Evolutionary conservation across 2,888 invertebrate genomes (phyloP), one percentile per base, ranked within the genome.

Genomic region (Clanis bilineata): DNA sequence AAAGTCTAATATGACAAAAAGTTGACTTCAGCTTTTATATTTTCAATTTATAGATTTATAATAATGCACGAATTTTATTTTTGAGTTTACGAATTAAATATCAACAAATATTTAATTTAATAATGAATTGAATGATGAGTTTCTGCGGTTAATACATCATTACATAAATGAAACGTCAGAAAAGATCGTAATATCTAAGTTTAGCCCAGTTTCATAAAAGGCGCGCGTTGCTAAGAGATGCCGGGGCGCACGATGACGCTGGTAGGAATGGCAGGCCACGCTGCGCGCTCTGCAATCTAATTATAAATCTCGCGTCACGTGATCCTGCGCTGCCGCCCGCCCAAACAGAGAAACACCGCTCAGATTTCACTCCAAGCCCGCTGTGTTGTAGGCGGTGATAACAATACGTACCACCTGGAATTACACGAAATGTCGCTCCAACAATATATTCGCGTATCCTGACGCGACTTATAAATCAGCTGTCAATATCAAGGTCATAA

Each of bases 331-430:
- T 76, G 80, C 85, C 88, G 86, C 87, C 91, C 91, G 91, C 90
- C 91, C 92, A 92, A 91, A 92, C 90, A 85, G 86, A 92, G 91
- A 90, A 90, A 91, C 88, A 81, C 88, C 83, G 72, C 90, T 92
- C 91, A 75, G 79, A 88, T 92, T 92, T 90, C 91, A 91, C 76
- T 84, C 82, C 82, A 80, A 68, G 73, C 77, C 65, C 69, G 69
- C 64, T 71, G 69, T 71, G 74, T 74, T 79, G 74, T 73, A 69
- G 69, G 68, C 72, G 65, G 67, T 64, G 44, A 63, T 66, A 62
- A 62, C 64, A 56, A 58, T 45, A 25, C 64, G 67, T 57, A 51
- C 55, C 63, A 64, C 57, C 64, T 63, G 56, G 61, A 57, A 56
- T 21, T 61, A 10, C 38, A 18, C 3, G 62, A 64, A 67, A 64